phyloP scores from a whole-genome alignment of 2,888 invertebrate genomes.

The Nebria brevicollis region DNA sequence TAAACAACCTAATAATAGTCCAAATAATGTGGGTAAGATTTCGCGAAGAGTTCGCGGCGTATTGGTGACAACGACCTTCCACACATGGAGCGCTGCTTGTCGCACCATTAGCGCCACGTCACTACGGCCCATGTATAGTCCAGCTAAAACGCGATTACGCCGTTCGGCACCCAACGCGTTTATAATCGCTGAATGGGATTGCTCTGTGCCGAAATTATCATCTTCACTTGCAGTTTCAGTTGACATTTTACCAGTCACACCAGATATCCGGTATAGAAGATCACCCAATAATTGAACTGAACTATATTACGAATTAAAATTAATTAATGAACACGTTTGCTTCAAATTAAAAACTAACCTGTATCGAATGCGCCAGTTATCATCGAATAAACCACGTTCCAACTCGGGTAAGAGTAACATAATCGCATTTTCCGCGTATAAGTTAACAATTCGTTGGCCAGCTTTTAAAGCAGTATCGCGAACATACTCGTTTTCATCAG shows the following conservation, averaged over 20 bases:
- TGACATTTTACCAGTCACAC: slow-evolving; percentile 98
- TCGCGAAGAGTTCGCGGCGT: slow-evolving; percentile 96
- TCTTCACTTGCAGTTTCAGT: slow-evolving; percentile 98
- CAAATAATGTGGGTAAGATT: slow-evolving; percentile 94
- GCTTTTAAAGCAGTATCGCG: slow-evolving; percentile 96
- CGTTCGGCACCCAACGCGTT: slow-evolving; percentile 88
- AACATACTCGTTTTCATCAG: slow-evolving; percentile 99
- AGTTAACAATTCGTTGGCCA: slow-evolving; percentile 94
- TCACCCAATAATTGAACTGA: slow-evolving; percentile 96
- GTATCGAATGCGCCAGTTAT: slow-evolving; percentile 97
- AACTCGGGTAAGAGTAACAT: slow-evolving; percentile 91
- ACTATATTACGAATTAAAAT: slow-evolving; percentile 62
- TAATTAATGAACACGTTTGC: background rate
- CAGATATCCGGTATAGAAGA: slow-evolving; percentile 94
- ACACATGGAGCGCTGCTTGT: slow-evolving; percentile 97
- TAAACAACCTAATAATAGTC: slow-evolving; percentile 89
- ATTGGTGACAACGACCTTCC: slow-evolving; percentile 99
- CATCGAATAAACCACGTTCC: slow-evolving; percentile 94
- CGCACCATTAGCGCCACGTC: slow-evolving; percentile 97
- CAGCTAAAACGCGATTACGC: slow-evolving; percentile 91
- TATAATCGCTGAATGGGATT: slow-evolving; percentile 92
- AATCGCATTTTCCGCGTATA: slow-evolving; percentile 96
- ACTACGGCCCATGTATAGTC: slow-evolving; percentile 96
- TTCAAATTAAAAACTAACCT: slow-evolving; percentile 52
- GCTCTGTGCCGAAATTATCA: slow-evolving; percentile 98